Evolutionary conservation across 2,888 invertebrate genomes (phyloP).

Genomic region (Drosophila longiperda): DNA sequence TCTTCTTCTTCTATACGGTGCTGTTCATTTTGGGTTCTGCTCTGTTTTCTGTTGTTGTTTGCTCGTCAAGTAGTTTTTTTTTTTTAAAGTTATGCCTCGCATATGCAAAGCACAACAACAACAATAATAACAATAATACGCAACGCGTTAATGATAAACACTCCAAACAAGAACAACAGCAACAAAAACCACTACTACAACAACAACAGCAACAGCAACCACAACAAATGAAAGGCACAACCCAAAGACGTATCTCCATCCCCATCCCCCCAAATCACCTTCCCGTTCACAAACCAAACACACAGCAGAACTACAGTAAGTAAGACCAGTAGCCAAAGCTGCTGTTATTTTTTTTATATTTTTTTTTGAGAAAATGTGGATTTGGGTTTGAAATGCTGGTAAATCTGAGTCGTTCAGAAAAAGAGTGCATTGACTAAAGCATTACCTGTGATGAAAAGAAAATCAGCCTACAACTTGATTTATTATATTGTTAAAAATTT

Average conservation of each 20-base stretch:
- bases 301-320: conserved; percentile 38
- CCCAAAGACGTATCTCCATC: conserved; percentile 16
- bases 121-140: conserved; percentile 64
- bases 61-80: conserved; percentile 60
- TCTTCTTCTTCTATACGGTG: conserved; percentile 23
- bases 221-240: conserved; percentile 53
- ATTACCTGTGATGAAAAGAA: conserved; percentile 15
- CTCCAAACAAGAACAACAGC: conserved; percentile 58
- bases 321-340: conserved; percentile 80
- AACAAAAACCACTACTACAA: conserved; percentile 9
- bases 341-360: conserved; percentile 20
- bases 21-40: conserved; percentile 36
- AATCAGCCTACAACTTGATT: neutral
- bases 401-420: conserved; percentile 10
- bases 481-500: neutral
- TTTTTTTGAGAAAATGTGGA: conserved; percentile 44
- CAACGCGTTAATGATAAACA: conserved; percentile 69
- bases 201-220: conserved; percentile 18
- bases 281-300: neutral
- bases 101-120: conserved; percentile 76
- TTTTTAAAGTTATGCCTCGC: conserved; percentile 66
- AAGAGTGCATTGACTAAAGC: neutral
- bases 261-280: neutral
- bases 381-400: conserved; percentile 43
- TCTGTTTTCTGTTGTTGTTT: conserved; percentile 44